Evolutionary conservation across 1,140 invertebrate genomes (phyloP).

Genomic region (Apis cerana): DNA sequence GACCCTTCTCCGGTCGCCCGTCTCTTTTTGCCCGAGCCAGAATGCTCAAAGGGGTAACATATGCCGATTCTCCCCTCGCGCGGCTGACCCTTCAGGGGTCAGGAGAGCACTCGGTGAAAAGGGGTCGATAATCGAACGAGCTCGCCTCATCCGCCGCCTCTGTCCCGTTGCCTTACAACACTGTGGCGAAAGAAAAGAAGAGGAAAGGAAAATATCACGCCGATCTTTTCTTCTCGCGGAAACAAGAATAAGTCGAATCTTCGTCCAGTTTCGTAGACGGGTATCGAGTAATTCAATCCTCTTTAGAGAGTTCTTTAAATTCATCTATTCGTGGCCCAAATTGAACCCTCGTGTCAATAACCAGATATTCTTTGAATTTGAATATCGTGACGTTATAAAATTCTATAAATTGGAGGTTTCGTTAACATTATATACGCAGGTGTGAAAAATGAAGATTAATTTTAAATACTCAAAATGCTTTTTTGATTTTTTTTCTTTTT

Average conservation of each 20-base stretch:
- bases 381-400: too few relatives aligned
- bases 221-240: too few relatives aligned
- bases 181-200: background rate
- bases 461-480: too few relatives aligned
- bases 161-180: background rate
- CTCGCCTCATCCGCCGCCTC: background rate
- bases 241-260: background rate
- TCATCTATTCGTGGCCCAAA: background rate
- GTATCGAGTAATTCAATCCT: too few relatives aligned
- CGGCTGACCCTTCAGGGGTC: constrained; percentile 46
- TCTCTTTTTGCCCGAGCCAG: constrained; percentile 32
- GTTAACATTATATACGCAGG: too few relatives aligned
- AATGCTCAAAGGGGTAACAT: constrained; percentile 52
- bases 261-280: background rate
- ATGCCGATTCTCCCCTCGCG: constrained; percentile 45
- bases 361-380: too few relatives aligned
- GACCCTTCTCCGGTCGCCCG: constrained; percentile 34
- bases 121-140: constrained; percentile 62
- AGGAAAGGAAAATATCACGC: background rate
- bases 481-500: too few relatives aligned
- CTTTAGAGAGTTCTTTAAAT: too few relatives aligned
- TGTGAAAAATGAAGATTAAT: too few relatives aligned
- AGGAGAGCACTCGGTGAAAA: constrained; percentile 54
- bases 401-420: too few relatives aligned
- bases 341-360: too few relatives aligned